Base-by-base conservation (phyloP, 2,888 invertebrate genomes). In the Hydrotaea diabolus region DNA sequence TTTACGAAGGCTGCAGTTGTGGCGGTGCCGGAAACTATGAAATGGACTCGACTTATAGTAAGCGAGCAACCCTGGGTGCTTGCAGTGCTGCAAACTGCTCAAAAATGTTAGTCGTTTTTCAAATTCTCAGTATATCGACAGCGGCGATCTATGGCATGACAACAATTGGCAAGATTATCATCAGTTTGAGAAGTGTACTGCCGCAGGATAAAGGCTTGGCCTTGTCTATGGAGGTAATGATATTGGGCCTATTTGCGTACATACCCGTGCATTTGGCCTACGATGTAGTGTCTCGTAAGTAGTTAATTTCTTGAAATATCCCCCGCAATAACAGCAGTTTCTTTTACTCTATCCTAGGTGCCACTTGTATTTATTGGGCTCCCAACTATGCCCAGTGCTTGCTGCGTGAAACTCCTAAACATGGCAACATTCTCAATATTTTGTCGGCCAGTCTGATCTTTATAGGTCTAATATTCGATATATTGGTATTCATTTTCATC, bases 211-310 rank as follows among this genome's bases (percentile, higher is more conserved):
- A 95, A 89, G 93, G 95, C 0, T 87, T 94, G 64, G 93, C 94
- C 1, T 90, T 95, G 75, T 95, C 94, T 17, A 92, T 95, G 31
- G 93, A 94, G 87, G 90, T 94, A 46, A 93, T 93, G 57, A 89
- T 94, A 43, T 88, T 94, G 0, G 93, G 94, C 0, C 87, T 95
- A 0, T 92, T 95, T 59, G 93, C 94, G 0, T 94, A 94, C 89
- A 89, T 95, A 2, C 95, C 95, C 0, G 94, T 94, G 0, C 95
- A 95, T 86, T 91, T 95, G 49, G 90, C 94, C 21, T 96, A 95
- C 88, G 93, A 94, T 71, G 89, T 92, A 8, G 93, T 95, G 19
- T 93, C 94, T 49, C 93, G 94, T 94, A 90, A 90, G 91, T 88
- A 13, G 9, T 39, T n/a, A 21, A 26, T 21, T 8, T 43, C 11